Evolutionary conservation across 2,888 invertebrate genomes (phyloP).

Genomic region (Caenorhabditis becei): DNA sequence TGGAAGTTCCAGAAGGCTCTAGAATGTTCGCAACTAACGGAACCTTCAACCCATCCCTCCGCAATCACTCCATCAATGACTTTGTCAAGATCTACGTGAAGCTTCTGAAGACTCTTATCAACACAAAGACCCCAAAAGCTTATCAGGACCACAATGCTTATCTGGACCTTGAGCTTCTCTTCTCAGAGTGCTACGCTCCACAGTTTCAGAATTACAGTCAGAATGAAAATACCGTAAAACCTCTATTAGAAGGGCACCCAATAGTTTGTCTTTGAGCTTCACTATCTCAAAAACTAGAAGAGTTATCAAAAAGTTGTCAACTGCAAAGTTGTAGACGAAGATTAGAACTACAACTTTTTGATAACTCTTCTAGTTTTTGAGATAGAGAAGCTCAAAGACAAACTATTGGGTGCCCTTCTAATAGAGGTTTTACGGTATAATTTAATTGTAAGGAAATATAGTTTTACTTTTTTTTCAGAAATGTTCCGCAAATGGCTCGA

Average conservation of each 20-base stretch:
- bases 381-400: too few species aligned
- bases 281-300: too few species aligned
- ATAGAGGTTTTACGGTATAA: too few species aligned
- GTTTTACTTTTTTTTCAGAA: constrained; percentile 2
- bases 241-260: too few species aligned
- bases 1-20: background rate
- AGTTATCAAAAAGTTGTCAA: too few species aligned
- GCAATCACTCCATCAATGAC: constrained; percentile 20
- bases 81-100: constrained; percentile 22
- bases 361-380: too few species aligned
- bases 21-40: background rate
- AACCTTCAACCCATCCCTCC: background rate
- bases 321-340: too few species aligned
- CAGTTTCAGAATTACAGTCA: constrained; percentile 28
- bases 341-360: too few species aligned
- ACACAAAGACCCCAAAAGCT: constrained; percentile 13
- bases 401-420: too few species aligned
- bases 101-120: constrained; percentile 11
- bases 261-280: too few species aligned
- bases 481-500: constrained; percentile 33
- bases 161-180: constrained; percentile 27
- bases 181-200: constrained; percentile 25
- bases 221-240: too few species aligned
- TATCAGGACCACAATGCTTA: constrained; percentile 18
- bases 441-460: background rate